phyloP scores from a whole-genome alignment of 2,888 invertebrate genomes.

The Thumatha senex region DNA sequence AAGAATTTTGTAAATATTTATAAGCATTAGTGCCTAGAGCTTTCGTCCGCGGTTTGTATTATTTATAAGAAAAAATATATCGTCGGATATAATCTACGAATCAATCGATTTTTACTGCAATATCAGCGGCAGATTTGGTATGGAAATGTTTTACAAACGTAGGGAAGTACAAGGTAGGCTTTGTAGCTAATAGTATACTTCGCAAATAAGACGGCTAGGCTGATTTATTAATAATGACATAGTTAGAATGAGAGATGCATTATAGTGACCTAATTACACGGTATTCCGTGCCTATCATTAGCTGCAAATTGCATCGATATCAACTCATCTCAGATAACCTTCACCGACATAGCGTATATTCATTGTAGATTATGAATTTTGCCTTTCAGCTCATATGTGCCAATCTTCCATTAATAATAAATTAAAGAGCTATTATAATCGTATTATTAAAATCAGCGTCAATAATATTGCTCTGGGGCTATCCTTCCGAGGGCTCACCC shows the following conservation, averaged over 20 bases:
- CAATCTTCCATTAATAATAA: background rate
- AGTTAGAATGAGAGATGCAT: background rate
- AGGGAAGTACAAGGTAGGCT: too few species aligned
- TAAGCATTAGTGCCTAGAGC: background rate
- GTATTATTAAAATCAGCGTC: too few species aligned
- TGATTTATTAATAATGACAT: too few species aligned
- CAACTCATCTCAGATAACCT: slow-evolving; percentile 20
- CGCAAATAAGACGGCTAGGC: too few species aligned
- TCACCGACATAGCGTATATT: slow-evolving; percentile 21
- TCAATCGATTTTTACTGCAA: too few species aligned
- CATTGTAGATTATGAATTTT: background rate
- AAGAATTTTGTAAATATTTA: slow-evolving; percentile 3
- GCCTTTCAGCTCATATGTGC: background rate
- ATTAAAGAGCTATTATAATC: background rate
- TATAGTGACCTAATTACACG: slow-evolving; percentile 19
- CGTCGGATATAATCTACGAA: background rate
- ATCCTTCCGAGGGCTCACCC: too few species aligned
- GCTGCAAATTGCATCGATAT: slow-evolving; percentile 26
- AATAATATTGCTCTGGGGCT: too few species aligned
- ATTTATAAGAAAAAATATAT: background rate
- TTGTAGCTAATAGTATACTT: too few species aligned
- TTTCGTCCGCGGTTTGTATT: background rate
- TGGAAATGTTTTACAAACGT: too few species aligned
- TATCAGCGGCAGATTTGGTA: too few species aligned
- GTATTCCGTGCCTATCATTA: slow-evolving; percentile 18